Base-by-base conservation (phyloP, 2,113 vertebrate species). In the Pseudolaguvia tuberculata region DNA sequence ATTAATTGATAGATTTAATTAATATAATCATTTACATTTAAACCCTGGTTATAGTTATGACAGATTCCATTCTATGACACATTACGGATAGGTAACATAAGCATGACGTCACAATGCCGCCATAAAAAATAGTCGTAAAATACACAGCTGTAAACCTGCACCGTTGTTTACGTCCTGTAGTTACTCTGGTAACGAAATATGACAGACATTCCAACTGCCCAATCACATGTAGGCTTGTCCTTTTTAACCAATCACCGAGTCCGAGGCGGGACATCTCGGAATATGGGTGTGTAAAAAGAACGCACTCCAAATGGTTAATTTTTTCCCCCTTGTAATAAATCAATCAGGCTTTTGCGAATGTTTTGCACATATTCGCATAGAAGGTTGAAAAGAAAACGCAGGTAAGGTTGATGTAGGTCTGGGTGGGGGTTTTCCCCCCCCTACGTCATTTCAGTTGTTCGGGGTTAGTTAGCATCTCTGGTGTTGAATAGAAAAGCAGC, bases 301-400 rank as follows among this genome's bases (percentile, higher is more conserved):
- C 70, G 55, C 55, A 59, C 69, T 21, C 35, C 48, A 61, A 76
- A 76, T 70, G 81, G 81, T 83, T 80, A 80, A 80, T 66, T 76
- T 78, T 70, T 72, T 61, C 65, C 62, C 42, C 29, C 45, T 35
- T 17, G 23, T 70, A 78, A 82, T 82, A 78, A 82, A 78, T 83
- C 73, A 83, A 35, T 78, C 76, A 51, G 72, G 29, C 18, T 76
- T 50, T 78, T 52, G 55, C 56, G 72, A 83, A 78, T 76, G 79
- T 73, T 61, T 80, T 69, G 57, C 72, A 42, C 72, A 72, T 50
- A 69, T 57, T 68, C 29, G 25, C 57, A 53, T 15, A 45, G 65
- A 70, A 61, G 52, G 56, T 77, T 63, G 76, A 72, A 21, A 62
- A 67, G 31, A 69, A 74, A 63, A 68, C 25, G 48, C 71, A 78